Evolutionary conservation across 2,888 invertebrate species (phyloP).

Genomic region (Salticus scenicus): DNA sequence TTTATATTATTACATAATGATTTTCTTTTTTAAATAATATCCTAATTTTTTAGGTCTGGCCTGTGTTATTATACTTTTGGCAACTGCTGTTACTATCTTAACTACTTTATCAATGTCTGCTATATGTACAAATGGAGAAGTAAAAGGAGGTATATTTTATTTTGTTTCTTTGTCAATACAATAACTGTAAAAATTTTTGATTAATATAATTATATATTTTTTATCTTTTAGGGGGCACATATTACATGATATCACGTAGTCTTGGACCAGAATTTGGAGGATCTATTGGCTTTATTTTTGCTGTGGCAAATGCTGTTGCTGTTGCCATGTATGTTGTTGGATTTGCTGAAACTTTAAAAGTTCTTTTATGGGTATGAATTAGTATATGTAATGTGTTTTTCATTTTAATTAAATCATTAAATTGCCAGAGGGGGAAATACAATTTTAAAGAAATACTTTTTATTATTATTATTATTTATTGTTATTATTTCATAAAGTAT

Average conservation of each 20-base stretch:
- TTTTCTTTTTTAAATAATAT: background rate
- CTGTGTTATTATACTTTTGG: constrained; percentile 90
- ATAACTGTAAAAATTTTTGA: background rate
- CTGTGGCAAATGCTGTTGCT: constrained; percentile 96
- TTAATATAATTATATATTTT: constrained; percentile 71
- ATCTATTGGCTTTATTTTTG: constrained; percentile 97
- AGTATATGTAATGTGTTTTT: constrained; percentile 3
- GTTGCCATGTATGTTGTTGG: constrained; percentile 98
- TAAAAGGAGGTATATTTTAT: constrained; percentile 88
- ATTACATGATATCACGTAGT: constrained; percentile 76
- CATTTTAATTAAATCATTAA: too few species aligned
- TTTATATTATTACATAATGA: too few species aligned
- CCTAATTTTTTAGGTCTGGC: constrained; percentile 93
- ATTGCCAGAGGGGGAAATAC: too few species aligned
- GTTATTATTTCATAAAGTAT: too few species aligned
- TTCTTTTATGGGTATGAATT: constrained; percentile 51
- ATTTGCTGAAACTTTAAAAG: constrained; percentile 82
- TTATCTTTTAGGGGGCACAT: constrained; percentile 74
- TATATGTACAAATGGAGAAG: constrained; percentile 98
- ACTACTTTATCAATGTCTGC: constrained; percentile 97
- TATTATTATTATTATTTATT: too few species aligned
- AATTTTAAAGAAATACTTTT: too few species aligned
- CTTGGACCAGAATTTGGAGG: constrained; percentile 87
- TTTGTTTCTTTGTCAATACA: background rate
- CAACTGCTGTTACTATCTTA: constrained; percentile 88